Percentiles rank a stretch among this genome's conserved stretches.
These are phyloP conservation scores for Gobionotothen gibberifrons DNA, from an alignment of 2,797 vertebrate species.

Conservation along the genomic window DNA sequence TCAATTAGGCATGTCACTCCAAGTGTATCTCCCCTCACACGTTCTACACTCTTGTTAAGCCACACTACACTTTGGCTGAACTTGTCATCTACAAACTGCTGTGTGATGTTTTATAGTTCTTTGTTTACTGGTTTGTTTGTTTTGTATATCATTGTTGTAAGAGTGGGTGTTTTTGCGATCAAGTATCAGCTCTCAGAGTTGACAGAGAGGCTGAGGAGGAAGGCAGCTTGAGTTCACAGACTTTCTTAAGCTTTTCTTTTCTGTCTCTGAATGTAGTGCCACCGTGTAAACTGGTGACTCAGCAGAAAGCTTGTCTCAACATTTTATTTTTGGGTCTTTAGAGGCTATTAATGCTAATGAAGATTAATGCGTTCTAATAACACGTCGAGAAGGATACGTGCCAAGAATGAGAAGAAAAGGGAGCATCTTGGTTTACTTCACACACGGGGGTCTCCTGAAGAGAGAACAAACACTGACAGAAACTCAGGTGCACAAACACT, in stretches of 20 bases:
- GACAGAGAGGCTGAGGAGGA: constrained; percentile 9
- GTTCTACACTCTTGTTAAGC: constrained; percentile 5
- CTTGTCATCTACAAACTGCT: constrained; percentile 12
- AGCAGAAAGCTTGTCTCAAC: constrained; percentile 47
- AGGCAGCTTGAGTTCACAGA: not conserved
- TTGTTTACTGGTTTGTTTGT: not conserved
- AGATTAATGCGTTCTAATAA: constrained; percentile 73
- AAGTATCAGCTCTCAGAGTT: constrained; percentile 14
- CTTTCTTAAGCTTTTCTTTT: constrained; percentile 6
- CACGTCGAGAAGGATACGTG: constrained; percentile 43
- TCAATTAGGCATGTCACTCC: constrained; percentile 6
- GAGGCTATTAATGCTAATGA: constrained; percentile 74
- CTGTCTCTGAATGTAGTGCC: constrained; percentile 18
- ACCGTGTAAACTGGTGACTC: constrained; percentile 28
- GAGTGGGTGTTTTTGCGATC: constrained; percentile 15
- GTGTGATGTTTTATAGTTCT: constrained; percentile 13
- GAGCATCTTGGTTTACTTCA: constrained; percentile 18
- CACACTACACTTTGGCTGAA: constrained; percentile 17
- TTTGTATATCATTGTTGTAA: not conserved
- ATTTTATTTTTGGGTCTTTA: constrained; percentile 70
- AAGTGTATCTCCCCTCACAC: not conserved
- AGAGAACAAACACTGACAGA: not conserved
- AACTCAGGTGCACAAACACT: not conserved
- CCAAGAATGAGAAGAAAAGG: constrained; percentile 43
- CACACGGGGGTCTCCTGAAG: constrained; percentile 1